These are phyloP conservation scores for Xestia ashworthii DNA, from an alignment of 2,888 invertebrate genomes.

Conservation along the genomic window DNA sequence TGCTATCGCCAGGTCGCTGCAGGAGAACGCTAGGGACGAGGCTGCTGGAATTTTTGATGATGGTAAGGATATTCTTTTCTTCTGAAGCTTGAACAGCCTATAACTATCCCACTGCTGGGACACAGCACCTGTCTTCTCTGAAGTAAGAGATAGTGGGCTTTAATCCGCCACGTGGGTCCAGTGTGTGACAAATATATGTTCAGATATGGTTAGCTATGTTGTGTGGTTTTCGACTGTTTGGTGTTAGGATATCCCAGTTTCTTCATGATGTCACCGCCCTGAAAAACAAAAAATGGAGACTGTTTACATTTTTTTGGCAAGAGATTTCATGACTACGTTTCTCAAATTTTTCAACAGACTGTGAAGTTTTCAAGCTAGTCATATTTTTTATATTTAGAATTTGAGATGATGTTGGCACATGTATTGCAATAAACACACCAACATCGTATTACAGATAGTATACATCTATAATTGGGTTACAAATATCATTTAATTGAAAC, in stretches of 20 bases:
- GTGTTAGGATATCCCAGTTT: background rate
- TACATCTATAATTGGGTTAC: background rate
- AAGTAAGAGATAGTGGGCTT: background rate
- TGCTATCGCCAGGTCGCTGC: constrained; percentile 88
- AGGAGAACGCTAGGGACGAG: constrained; percentile 89
- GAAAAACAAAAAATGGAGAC: too few relatives aligned
- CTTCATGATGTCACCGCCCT: background rate
- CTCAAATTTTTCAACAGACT: background rate
- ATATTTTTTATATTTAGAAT: too few relatives aligned
- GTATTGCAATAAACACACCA: background rate
- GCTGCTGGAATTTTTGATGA: constrained; percentile 90
- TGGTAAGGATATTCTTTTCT: constrained; percentile 73
- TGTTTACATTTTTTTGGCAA: too few relatives aligned
- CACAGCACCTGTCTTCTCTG: background rate
- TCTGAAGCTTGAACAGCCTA: background rate
- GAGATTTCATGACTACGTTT: background rate
- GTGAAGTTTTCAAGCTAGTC: too few relatives aligned
- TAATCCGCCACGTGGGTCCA: background rate
- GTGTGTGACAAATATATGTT: background rate
- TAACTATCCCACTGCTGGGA: background rate
- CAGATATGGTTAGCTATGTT: too few relatives aligned
- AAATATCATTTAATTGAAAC: constrained; percentile 3
- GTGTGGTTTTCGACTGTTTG: background rate
- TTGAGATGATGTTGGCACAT: too few relatives aligned
- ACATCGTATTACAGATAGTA: background rate